Evolutionary conservation across 2,113 vertebrate genomes (phyloP), one percentile per base, ranked within the genome.

Genomic region (Coreoperca whiteheadi): DNA sequence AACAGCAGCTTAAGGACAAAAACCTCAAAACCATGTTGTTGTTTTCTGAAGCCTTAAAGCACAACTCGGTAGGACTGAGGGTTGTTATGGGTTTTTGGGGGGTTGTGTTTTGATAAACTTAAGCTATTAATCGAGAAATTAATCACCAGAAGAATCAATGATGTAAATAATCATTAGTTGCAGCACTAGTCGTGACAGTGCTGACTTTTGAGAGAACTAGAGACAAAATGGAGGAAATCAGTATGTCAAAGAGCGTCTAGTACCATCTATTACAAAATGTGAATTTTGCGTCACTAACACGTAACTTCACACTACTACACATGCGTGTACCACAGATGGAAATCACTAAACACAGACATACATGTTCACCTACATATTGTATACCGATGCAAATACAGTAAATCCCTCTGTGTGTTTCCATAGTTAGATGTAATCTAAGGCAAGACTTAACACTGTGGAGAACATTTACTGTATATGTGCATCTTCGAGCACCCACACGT

Each of bases 331-430:
- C 21, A 67, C 50, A 34, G 0, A 59, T 2, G 9, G 14, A 51
- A 25, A 60, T 12, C 28, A 34, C 59, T 0, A 28, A 74, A 37
- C 28, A 39, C 15, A 56, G 37, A 46, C 4, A 43, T 8, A 30
- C 53, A 54, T 18, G n/a, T 71, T 34, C 48, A 25, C 15, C 46
- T n/a, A 60, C 37, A 72, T 20, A 25, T 9, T 39, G 12, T 30
- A 41, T 25, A 39, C n/a, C 51, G 8, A 59, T 39, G 23, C 11
- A 54, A n/a, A 64, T 71, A 46, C 25, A 81, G 53, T 61, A 74
- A 67, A 79, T 63, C 30, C 11, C 16, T 57, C 37, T 23, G 48
- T 56, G 68, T 63, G 50, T 23, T 60, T 50, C 9, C 37, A 41
- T 43, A 71, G 21, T 39, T 56, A 20, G 12, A 43, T 12, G n/a